Base-by-base conservation (phyloP, 2,113 vertebrate genomes). In the Gorsachius goisagi region DNA sequence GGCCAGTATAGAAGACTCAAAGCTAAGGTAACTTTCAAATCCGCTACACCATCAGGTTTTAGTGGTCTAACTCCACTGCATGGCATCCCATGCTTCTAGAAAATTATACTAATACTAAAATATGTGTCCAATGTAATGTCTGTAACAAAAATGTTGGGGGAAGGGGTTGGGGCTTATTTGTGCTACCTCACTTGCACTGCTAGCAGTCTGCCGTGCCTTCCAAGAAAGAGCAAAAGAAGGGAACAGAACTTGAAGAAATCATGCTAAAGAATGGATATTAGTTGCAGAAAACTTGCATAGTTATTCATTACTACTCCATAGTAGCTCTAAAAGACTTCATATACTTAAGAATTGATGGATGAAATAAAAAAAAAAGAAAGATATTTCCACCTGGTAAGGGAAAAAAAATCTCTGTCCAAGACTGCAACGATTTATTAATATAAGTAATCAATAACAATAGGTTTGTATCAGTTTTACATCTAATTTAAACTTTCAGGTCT, bases 401-500 rank as follows among this genome's bases (percentile, higher is more conserved):
- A 33, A 80, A 66, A 66, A 32, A 77, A 81, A 18, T 28, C 28
- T 71, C 76, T 66, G 53, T 89, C 73, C 72, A 73, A 85, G 87
- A 35, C 47, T 85, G 63, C 39, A 85, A 90, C 97, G 95, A 97
- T 97, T 98, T 97, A 97, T 98, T 91, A 95, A 95, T 90, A 35
- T 33, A 90, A 72, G 91, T 96, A 97, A 98, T 98, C 98, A 87
- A 98, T 97, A 96, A 77, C 86, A 93, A 77, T 97, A 96, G 97
- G 90, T 93, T 88, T 50, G n/a, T 97, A 97, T 97, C 97, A 97
- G 97, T 97, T 98, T 97, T 92, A 97, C 78, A 97, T 95, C 96
- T 97, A 97, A 98, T 97, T 97, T 98, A 97, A 98, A 97, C 81
- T 97, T 97, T 91, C 94, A 97, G 96, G 94, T 97, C 96, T 97